Base-by-base conservation (phyloP, 1,140 invertebrate species). In the Metopolophium dirhodum region DNA sequence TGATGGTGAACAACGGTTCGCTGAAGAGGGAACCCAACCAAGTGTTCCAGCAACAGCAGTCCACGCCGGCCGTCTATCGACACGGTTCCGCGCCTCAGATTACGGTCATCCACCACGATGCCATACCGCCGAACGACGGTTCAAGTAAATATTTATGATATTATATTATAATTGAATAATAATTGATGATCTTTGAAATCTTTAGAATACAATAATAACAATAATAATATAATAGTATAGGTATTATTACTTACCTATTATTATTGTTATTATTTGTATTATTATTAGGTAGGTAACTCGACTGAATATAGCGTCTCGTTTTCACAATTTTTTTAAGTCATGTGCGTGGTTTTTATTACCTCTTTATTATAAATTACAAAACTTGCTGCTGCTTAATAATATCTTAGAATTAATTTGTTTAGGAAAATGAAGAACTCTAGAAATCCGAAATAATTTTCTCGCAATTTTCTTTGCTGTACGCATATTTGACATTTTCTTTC, bases 61-160 rank as follows among this genome's bases (percentile, higher is more conserved):
- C 91, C 93, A 9, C 23, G 7, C 35, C 51, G 82, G 94, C 94
- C 2, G 94, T 95, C 93, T 95, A 95, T 83, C 96, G 95, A 95
- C 95, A 95, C 95, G 77, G 94, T 94, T 94, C 96, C 94, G 97
- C 97, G 95, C 97, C 98, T 94, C 97, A 98, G 96, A 98, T 98
- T 96, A 98, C 98, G 96, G 97, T 98, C 95, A 98, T 98, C 96
- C 98, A 98, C 96, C 97, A 98, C 96, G 97, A 98, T 95, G 97
- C 97, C 94, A 95, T 95, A 94, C 95, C 87, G 94, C 92, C 93
- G 51, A 93, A 94, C 93, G 94, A 94, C 86, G 94, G 94, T 94
- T 68, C 26, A 8, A 45, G 89, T 90, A 90, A 90, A 47, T 90
- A 89, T 61, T 26, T 23, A 41, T 83, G 23, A 26, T 23, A 57